phyloP scores from a whole-genome alignment of 2,113 vertebrate species.

The Tichodroma muraria region DNA sequence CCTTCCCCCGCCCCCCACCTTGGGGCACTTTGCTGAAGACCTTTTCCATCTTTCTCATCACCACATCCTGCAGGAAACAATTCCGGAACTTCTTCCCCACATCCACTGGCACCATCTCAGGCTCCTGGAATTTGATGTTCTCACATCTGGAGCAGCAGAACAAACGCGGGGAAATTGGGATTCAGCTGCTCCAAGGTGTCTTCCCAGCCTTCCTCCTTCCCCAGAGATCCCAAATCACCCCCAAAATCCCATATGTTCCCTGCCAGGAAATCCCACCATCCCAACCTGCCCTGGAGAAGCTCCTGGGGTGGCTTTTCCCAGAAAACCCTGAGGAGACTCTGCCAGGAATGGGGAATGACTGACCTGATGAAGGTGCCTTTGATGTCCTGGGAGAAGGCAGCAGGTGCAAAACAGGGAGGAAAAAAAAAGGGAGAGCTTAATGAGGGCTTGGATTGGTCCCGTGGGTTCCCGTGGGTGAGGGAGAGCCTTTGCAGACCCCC shows the following conservation, averaged over 20 bases:
- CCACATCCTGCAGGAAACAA: constrained; percentile 70
- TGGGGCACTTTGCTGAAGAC: constrained; percentile 36
- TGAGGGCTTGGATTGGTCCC: neutral
- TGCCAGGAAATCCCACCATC: too few relatives aligned
- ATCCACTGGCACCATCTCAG: constrained; percentile 64
- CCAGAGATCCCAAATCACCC: rapidly evolving
- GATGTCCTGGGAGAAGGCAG: constrained; percentile 63
- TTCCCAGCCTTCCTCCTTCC: neutral
- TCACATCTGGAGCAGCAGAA: constrained; percentile 37
- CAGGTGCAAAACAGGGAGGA: neutral
- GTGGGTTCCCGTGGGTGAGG: rapidly evolving
- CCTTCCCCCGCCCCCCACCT: neutral
- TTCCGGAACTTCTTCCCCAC: constrained; percentile 65
- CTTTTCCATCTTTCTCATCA: constrained; percentile 73
- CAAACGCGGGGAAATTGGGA: neutral
- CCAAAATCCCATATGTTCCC: neutral
- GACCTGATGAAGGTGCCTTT: constrained; percentile 74
- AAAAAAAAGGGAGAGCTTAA: neutral
- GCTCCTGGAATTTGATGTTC: constrained; percentile 69
- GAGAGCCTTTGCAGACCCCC: neutral
- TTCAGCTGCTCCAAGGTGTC: neutral
- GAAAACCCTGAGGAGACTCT: neutral
- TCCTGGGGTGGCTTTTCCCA: neutral
- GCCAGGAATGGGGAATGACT: neutral
- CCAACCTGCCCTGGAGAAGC: neutral